phyloP scores from a whole-genome alignment of 2,888 invertebrate genomes.

The Melieria omissa region DNA sequence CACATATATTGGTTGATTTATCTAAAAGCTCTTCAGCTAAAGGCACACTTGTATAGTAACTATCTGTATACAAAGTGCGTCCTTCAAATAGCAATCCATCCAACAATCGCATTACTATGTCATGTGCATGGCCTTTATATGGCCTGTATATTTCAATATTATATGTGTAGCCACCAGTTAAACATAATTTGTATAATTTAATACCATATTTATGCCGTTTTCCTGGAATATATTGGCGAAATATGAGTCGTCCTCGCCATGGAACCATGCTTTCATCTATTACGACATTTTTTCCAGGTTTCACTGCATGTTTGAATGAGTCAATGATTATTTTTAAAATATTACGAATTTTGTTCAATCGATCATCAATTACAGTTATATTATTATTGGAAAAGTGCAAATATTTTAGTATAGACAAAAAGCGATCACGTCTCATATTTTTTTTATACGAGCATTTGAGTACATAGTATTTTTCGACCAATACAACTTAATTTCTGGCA shows the following conservation, averaged over 20 bases:
- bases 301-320: too few relatives aligned
- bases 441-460: too few relatives aligned
- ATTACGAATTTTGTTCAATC: too few relatives aligned
- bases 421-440: too few relatives aligned
- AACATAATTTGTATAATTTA: constrained; percentile 38
- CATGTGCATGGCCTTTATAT: background rate
- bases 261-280: too few relatives aligned
- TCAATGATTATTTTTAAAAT: too few relatives aligned
- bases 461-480: too few relatives aligned
- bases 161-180: constrained; percentile 31
- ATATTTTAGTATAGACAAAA: too few relatives aligned
- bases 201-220: constrained; percentile 20
- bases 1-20: constrained; percentile 1
- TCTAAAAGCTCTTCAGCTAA: constrained; percentile 3
- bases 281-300: too few relatives aligned
- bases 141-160: constrained; percentile 33
- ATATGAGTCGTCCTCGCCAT: background rate
- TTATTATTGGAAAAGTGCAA: too few relatives aligned
- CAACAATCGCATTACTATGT: background rate
- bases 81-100: constrained; percentile 2
- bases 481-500: too few relatives aligned
- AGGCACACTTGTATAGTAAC: constrained; percentile 9
- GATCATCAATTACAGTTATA: too few relatives aligned
- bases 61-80: background rate
- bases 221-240: constrained; percentile 8